Evolutionary conservation across 2,888 invertebrate genomes (phyloP).

Genomic region (Anaspis maculata): DNA sequence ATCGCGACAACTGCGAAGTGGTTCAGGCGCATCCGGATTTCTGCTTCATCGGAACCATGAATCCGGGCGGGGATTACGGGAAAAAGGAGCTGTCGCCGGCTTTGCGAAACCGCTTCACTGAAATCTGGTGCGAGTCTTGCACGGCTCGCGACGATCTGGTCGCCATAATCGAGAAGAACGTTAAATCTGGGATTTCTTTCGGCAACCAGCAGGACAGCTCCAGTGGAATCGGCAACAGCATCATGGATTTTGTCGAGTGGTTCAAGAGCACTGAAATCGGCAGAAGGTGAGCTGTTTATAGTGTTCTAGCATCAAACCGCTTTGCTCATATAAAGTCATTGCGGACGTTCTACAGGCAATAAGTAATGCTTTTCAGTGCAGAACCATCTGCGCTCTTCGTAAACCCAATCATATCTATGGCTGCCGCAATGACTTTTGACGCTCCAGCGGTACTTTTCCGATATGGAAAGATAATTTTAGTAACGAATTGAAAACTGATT

Average conservation of each 20-base stretch:
- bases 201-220: slow-evolving; percentile 46
- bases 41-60: slow-evolving; percentile 96
- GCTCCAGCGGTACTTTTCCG: too few relatives aligned
- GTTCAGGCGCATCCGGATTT: slow-evolving; percentile 66
- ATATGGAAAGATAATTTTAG: too few relatives aligned
- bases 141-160: slow-evolving; percentile 65
- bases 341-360: too few relatives aligned
- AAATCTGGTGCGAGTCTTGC: slow-evolving; percentile 92
- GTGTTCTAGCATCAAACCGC: too few relatives aligned
- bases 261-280: slow-evolving; percentile 63
- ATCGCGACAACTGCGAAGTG: slow-evolving; percentile 45
- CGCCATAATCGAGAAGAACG: slow-evolving; percentile 73
- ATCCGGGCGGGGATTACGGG: slow-evolving; percentile 98
- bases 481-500: too few relatives aligned
- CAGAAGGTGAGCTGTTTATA: slow-evolving; percentile 39
- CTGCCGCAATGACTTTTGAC: too few relatives aligned
- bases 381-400: too few relatives aligned
- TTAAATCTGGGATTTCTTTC: slow-evolving; percentile 48
- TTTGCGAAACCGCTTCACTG: slow-evolving; percentile 93
- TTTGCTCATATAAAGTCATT: too few relatives aligned
- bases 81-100: slow-evolving; percentile 99
- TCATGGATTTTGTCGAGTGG: slow-evolving; percentile 77
- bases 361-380: too few relatives aligned
- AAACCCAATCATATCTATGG: too few relatives aligned
- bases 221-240: slow-evolving; percentile 56